Evolutionary conservation across 2,888 invertebrate species (phyloP).

Genomic region (Hemithea aestivaria): DNA sequence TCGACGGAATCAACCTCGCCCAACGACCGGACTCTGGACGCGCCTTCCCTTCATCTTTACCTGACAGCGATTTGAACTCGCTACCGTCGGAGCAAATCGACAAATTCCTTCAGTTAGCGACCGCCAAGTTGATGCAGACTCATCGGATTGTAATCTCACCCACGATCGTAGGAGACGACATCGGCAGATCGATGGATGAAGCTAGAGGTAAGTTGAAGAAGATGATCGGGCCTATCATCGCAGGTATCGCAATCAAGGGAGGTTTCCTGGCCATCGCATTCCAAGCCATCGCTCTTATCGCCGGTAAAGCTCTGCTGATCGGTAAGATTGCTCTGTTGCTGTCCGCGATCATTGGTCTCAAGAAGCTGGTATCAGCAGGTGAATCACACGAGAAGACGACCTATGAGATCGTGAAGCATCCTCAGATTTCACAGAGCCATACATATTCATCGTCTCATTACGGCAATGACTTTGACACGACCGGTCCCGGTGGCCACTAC

Average conservation of each 20-base stretch:
- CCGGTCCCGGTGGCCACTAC: slow-evolving; percentile 80
- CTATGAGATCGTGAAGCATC: slow-evolving; percentile 91
- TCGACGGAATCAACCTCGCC: slow-evolving; percentile 81
- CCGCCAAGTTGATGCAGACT: slow-evolving; percentile 79
- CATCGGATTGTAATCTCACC: slow-evolving; percentile 79
- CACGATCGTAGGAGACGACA: slow-evolving; percentile 54
- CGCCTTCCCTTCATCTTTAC: slow-evolving; percentile 70
- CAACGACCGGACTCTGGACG: slow-evolving; percentile 64
- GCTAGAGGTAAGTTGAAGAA: slow-evolving; percentile 82
- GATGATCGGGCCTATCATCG: slow-evolving; percentile 82
- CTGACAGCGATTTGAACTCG: slow-evolving; percentile 79
- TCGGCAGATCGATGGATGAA: slow-evolving; percentile 72
- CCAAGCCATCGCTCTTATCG: slow-evolving; percentile 86
- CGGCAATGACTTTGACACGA: slow-evolving; percentile 80
- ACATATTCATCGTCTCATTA: slow-evolving; percentile 85
- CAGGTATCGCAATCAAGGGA: slow-evolving; percentile 84
- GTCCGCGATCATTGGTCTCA: slow-evolving; percentile 88
- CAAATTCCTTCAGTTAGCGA: slow-evolving; percentile 75
- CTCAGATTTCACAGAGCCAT: slow-evolving; percentile 88
- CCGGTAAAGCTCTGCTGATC: slow-evolving; percentile 89
- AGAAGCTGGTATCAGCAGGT: slow-evolving; percentile 84
- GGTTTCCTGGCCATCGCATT: slow-evolving; percentile 86
- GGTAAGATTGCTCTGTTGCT: slow-evolving; percentile 91
- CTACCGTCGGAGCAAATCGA: slow-evolving; percentile 81
- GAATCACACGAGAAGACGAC: slow-evolving; percentile 88